phyloP scores from a whole-genome alignment of 35 echinoderm and acorn worm genomes.

The Apostichopus japonicus region DNA sequence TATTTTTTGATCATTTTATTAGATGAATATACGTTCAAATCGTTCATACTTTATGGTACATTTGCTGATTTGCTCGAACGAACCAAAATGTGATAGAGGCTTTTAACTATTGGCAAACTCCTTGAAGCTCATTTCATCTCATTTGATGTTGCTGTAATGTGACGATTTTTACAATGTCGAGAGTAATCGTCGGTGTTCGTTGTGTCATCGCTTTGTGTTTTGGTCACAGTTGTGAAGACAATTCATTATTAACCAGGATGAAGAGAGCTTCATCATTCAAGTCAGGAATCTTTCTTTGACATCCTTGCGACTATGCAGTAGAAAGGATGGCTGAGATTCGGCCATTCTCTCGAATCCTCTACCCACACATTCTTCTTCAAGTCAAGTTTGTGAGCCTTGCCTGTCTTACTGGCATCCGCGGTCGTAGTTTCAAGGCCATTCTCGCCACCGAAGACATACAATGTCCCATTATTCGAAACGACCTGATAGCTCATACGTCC shows the following conservation, averaged over 20 bases:
- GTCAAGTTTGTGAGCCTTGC: constrained; percentile 73
- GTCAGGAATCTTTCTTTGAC: constrained; percentile 74
- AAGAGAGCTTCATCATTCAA: neutral
- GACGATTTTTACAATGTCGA: too few species aligned
- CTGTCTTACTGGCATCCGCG: constrained; percentile 33
- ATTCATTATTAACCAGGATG: neutral
- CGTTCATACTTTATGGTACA: too few species aligned
- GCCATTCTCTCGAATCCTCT: constrained; percentile 85
- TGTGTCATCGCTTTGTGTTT: too few species aligned
- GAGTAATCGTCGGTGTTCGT: too few species aligned
- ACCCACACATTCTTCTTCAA: constrained; percentile 61
- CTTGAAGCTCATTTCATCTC: too few species aligned
- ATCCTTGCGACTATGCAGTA: constrained; percentile 81
- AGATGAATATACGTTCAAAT: too few species aligned
- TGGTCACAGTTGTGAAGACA: too few species aligned
- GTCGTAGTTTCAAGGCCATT: constrained; percentile 61
- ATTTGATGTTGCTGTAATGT: too few species aligned
- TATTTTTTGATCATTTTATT: too few species aligned
- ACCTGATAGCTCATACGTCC: constrained; percentile 78
- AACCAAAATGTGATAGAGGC: too few species aligned
- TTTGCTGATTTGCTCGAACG: too few species aligned
- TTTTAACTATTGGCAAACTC: too few species aligned
- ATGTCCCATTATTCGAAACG: constrained; percentile 64
- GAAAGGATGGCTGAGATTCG: constrained; percentile 74
- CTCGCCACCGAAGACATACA: constrained; percentile 89